Percentiles rank a stretch among this genome's conserved stretches.
These are phyloP conservation scores for Leontocebus nigricollis DNA, from an alignment of 2,797 vertebrate genomes.

Conservation along the genomic window DNA sequence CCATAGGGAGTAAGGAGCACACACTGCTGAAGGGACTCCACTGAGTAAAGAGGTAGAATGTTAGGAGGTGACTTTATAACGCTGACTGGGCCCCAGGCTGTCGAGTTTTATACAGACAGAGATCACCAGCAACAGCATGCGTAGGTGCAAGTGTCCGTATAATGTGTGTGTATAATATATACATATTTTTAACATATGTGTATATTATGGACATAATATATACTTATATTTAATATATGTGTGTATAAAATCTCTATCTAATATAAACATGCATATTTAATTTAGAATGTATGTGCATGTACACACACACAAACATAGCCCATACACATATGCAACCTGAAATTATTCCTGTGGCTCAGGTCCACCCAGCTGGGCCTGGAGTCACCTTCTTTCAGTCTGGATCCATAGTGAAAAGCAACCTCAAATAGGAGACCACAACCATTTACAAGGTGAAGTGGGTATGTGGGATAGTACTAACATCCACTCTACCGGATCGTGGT, in stretches of 20 bases:
- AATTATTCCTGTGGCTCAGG: neutral
- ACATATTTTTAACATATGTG: neutral
- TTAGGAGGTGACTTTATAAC: neutral
- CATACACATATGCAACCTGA: neutral
- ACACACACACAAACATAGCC: neutral
- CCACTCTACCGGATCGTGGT: neutral
- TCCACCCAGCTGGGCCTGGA: neutral
- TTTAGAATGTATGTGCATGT: neutral
- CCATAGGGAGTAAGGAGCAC: neutral
- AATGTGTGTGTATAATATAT: neutral
- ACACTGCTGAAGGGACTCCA: neutral
- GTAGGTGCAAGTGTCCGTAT: neutral
- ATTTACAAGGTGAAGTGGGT: neutral
- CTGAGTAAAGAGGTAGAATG: neutral
- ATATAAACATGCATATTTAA: neutral
- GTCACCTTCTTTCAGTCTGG: neutral
- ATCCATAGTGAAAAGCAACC: neutral
- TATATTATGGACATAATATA: neutral
- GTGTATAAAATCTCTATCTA: neutral
- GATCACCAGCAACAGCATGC: neutral
- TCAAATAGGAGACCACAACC: neutral
- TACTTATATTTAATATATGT: neutral
- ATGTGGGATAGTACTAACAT: neutral
- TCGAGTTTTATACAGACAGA: neutral
- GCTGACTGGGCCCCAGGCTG: neutral